A percentile compares a stretch with the other conserved stretches of the same genome.
phyloP scores from a whole-genome alignment of 2,113 vertebrate genomes.

The Tragelaphus strepsiceros region DNA sequence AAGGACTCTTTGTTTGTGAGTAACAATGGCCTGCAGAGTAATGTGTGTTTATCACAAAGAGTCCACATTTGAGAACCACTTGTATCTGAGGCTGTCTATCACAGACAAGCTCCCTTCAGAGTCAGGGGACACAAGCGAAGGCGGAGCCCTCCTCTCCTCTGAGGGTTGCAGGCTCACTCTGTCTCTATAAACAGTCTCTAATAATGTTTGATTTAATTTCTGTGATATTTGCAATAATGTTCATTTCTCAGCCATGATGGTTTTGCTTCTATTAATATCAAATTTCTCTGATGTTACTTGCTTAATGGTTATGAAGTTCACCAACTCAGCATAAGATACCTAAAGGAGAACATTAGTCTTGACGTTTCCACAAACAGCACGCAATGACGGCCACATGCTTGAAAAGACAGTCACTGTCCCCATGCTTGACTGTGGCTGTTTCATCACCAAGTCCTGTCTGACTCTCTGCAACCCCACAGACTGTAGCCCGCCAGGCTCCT shows the following conservation, averaged over 20 bases:
- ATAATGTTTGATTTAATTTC: conserved; percentile 67
- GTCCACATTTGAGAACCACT: neutral
- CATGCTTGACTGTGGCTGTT: neutral
- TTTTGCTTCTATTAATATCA: conserved; percentile 59
- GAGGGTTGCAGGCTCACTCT: neutral
- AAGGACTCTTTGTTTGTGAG: neutral
- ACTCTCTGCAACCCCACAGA: neutral
- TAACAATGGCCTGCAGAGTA: neutral
- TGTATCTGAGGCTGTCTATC: neutral
- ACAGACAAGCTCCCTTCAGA: neutral
- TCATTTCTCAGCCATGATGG: conserved; percentile 49
- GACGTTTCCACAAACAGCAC: neutral
- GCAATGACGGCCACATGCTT: neutral
- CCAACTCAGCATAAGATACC: conserved; percentile 51
- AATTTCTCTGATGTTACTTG: conserved; percentile 55
- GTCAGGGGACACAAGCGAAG: neutral
- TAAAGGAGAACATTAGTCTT: conserved; percentile 58
- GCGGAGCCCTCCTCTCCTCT: neutral
- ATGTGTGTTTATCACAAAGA: neutral
- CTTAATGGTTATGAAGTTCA: conserved; percentile 72
- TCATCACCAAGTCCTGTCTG: neutral
- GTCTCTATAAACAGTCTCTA: conserved; percentile 36
- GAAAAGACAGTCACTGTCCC: neutral
- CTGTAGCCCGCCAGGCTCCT: neutral
- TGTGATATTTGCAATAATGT: conserved; percentile 60